Conservation (phyloP, 2,113 vertebrate species). For the Taxidea taxus region DNA sequence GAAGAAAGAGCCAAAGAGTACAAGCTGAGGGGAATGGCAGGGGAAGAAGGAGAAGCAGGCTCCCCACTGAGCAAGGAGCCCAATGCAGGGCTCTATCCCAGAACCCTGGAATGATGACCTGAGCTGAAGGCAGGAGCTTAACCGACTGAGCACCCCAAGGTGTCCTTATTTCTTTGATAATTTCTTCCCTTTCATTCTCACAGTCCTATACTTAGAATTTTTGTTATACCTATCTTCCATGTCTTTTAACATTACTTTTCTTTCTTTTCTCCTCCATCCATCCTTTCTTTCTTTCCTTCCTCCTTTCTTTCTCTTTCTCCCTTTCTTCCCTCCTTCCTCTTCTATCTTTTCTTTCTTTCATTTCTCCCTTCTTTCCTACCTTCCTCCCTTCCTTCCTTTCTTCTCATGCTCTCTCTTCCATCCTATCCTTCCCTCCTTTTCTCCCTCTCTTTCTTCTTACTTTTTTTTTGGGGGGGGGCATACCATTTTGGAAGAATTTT, state of each 20-base stretch:
- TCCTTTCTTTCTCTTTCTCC: no score
- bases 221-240: not conserved
- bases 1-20: not conserved
- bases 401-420: not conserved
- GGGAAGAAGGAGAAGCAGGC: no score
- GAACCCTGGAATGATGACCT: no score
- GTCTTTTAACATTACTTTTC: not conserved
- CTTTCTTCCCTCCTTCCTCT: not conserved
- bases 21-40: not conserved
- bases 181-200: not conserved
- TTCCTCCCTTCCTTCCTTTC: not conserved
- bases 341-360: not conserved
- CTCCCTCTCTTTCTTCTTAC: not conserved
- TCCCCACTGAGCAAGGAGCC: no score
- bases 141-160: no score
- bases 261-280: not conserved
- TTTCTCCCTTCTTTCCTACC: no score
- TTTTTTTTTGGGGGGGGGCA: not conserved
- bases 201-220: not conserved
- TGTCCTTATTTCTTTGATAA: not conserved
- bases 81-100: no score
- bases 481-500: not conserved
- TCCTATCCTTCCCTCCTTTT: no score
- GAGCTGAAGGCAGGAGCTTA: no score
- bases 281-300: no score